phyloP scores from a whole-genome alignment of 2,113 vertebrate genomes.

The Todiramphus saurophagus region DNA sequence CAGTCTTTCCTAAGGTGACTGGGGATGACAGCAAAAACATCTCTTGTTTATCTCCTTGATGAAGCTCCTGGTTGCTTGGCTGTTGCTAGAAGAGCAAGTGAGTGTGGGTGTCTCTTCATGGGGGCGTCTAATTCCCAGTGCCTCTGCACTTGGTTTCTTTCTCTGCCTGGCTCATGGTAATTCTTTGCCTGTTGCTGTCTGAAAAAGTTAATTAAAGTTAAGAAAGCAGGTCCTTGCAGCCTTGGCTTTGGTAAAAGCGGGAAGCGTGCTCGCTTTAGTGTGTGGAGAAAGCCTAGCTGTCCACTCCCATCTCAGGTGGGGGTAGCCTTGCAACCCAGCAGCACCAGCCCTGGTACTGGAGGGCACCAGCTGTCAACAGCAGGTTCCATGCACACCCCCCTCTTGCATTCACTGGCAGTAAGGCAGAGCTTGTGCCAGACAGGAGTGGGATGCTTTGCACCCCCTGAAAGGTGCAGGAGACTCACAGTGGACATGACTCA shows the following conservation, averaged over 20 bases:
- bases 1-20: neutral
- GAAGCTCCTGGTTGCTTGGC: neutral
- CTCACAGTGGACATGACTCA: neutral
- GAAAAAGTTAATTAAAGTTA: neutral
- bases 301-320: too few species aligned
- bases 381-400: neutral
- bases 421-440: neutral
- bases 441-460: neutral
- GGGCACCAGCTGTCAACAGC: neutral
- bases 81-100: neutral
- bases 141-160: neutral
- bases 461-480: neutral
- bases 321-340: neutral
- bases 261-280: neutral
- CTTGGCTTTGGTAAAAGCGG: neutral
- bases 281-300: neutral
- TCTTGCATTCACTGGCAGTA: neutral
- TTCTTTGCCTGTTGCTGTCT: neutral
- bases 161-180: neutral
- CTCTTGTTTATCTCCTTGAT: neutral
- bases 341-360: neutral
- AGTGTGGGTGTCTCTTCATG: accelerated
- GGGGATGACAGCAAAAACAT: neutral
- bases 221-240: neutral
- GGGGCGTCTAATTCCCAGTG: neutral